Evolutionary conservation across 1,140 invertebrate species (phyloP).

Genomic region (Ylistrum balloti): DNA sequence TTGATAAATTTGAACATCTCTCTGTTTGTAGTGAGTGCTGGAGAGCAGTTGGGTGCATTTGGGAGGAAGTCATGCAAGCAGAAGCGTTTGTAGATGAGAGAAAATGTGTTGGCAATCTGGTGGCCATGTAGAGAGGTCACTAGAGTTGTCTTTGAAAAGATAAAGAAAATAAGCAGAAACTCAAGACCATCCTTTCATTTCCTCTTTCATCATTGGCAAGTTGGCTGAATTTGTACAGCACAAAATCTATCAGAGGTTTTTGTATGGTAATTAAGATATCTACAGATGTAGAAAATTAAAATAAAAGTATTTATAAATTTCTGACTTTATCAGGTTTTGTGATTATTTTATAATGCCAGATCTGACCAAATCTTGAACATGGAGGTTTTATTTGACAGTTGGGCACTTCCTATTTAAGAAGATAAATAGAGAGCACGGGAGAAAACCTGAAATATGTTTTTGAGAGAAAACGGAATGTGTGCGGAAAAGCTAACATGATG

Average conservation of each 20-base stretch:
- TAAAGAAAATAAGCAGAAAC: conserved; percentile 7
- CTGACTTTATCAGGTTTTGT: not conserved
- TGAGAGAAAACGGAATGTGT: too few species aligned
- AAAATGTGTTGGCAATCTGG: not conserved
- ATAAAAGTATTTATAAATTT: too few species aligned
- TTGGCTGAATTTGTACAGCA: not conserved
- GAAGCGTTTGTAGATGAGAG: not conserved
- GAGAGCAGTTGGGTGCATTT: conserved; percentile 21
- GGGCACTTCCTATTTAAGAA: not conserved
- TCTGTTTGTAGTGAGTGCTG: not conserved
- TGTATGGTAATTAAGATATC: not conserved
- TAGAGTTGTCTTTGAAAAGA: not conserved
- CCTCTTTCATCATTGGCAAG: conserved; percentile 32
- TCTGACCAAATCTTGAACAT: not conserved
- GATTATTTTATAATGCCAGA: not conserved
- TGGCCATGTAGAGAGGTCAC: not conserved
- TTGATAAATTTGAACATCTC: not conserved
- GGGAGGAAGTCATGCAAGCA: conserved; percentile 24
- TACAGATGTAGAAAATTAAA: not conserved
- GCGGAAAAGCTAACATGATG: too few species aligned
- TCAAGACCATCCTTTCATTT: not conserved
- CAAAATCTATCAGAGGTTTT: not conserved
- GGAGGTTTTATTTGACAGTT: not conserved
- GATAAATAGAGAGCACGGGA: too few species aligned
- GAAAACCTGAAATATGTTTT: too few species aligned